These are phyloP conservation scores for Chloropsis hardwickii DNA, from an alignment of 2,113 vertebrate species.

Conservation along the genomic window DNA sequence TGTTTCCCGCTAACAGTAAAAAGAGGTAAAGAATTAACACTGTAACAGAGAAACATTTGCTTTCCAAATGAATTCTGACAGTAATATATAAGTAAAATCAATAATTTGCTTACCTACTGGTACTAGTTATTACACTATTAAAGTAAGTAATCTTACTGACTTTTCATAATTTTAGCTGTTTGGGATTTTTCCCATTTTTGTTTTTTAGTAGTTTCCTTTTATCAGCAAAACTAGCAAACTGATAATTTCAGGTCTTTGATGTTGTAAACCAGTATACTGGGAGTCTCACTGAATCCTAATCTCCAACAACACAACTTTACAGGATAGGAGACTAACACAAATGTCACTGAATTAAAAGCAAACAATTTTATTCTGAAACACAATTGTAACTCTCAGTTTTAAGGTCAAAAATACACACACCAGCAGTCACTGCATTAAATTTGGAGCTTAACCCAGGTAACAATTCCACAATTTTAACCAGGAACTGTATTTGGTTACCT, in stretches of 20 bases:
- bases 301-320: neutral
- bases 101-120: neutral
- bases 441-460: neutral
- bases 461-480: neutral
- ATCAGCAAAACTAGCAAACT: neutral
- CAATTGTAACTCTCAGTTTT: neutral
- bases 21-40: neutral
- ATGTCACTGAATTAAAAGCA: neutral
- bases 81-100: neutral
- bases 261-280: fast-evolving
- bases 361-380: neutral
- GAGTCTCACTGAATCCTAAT: neutral
- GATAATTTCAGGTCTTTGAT: neutral
- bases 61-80: neutral
- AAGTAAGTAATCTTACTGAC: neutral
- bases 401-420: neutral
- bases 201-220: neutral
- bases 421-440: neutral
- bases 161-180: neutral
- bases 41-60: neutral
- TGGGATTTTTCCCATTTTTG: fast-evolving
- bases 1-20: neutral
- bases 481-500: conserved; percentile 71
- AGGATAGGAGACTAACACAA: neutral
- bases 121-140: neutral